Evolutionary conservation across 2,888 invertebrate genomes (phyloP).

Genomic region (Rotaria sp.): DNA sequence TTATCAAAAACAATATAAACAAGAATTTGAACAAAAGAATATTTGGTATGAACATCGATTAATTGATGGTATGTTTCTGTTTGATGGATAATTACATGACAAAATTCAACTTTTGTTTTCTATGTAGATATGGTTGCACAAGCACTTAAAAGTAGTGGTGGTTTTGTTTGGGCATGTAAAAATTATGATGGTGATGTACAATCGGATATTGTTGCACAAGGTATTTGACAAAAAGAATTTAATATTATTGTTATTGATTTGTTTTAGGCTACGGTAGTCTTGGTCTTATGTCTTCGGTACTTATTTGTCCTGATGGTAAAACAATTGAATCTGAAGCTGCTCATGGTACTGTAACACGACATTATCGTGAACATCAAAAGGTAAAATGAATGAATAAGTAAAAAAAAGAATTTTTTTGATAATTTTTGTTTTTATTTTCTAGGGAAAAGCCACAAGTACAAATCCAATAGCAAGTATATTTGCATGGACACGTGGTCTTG

Average conservation of each 20-base stretch:
- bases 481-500: constrained; percentile 78
- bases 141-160: constrained; percentile 72
- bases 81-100: background rate
- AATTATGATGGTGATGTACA: constrained; percentile 87
- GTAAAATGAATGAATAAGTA: constrained; percentile 41
- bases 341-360: constrained; percentile 61
- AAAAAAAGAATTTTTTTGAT: background rate
- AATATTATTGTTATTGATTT: constrained; percentile 44
- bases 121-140: constrained; percentile 72
- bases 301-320: constrained; percentile 61
- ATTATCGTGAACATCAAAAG: constrained; percentile 71
- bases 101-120: too few species aligned
- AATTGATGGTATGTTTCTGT: constrained; percentile 63
- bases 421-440: background rate
- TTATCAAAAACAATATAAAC: constrained; percentile 72
- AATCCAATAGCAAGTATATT: constrained; percentile 84
- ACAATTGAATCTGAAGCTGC: constrained; percentile 62
- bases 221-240: constrained; percentile 45
- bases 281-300: constrained; percentile 66
- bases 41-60: constrained; percentile 85
- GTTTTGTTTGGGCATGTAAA: constrained; percentile 85
- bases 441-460: constrained; percentile 73
- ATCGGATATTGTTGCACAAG: constrained; percentile 76
- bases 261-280: constrained; percentile 64
- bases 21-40: constrained; percentile 67